Percentiles rank a stretch among this genome's conserved stretches.
These are phyloP conservation scores for Drosophila ustulata DNA, from an alignment of 2,888 invertebrate species.

Conservation along the genomic window DNA sequence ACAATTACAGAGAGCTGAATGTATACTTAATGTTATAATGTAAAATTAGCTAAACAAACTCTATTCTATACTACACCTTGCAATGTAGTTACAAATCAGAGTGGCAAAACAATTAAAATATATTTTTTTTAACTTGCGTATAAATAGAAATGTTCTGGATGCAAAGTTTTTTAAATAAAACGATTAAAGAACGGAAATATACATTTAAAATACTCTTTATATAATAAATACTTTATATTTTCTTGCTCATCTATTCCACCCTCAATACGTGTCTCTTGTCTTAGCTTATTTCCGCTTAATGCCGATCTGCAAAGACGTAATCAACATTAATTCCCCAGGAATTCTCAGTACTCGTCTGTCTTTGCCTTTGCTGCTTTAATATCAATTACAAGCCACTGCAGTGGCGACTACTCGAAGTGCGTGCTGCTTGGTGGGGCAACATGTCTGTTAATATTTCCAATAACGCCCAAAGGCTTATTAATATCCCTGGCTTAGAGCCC, in stretches of 20 bases:
- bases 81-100: no score
- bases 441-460: slow-evolving; percentile 72
- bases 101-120: no score
- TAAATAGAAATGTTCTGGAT: no score
- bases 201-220: no score
- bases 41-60: no score
- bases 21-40: no score
- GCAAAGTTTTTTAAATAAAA: no score
- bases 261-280: not conserved
- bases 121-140: no score
- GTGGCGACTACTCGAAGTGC: not conserved
- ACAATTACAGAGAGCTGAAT: no score
- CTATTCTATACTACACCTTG: no score
- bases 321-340: not conserved
- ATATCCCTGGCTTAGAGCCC: slow-evolving; percentile 41
- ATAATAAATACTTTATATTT: no score
- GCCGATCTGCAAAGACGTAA: not conserved
- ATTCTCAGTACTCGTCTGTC: not conserved
- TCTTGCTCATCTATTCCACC: not conserved
- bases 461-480: slow-evolving; percentile 67
- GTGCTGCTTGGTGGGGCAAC: slow-evolving; percentile 31
- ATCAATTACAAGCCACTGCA: slow-evolving; percentile 65
- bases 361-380: slow-evolving; percentile 40
- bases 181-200: no score
- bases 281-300: not conserved